These are phyloP conservation scores for Smittia aterrima DNA, from an alignment of 2,888 invertebrate genomes.

Conservation along the genomic window DNA sequence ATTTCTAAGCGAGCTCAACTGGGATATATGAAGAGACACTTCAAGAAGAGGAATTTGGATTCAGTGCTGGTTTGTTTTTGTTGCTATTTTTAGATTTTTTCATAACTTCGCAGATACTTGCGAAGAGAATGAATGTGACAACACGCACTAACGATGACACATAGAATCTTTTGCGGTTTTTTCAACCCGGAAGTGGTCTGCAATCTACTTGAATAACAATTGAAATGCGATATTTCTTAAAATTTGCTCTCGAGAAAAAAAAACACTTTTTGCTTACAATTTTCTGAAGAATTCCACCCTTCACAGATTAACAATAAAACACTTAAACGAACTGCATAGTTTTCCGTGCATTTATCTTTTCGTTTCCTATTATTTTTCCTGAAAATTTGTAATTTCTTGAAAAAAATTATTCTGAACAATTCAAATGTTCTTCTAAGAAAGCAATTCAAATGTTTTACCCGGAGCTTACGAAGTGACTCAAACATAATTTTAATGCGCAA, in stretches of 20 bases:
- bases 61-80: neutral
- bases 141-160: neutral
- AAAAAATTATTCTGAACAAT: no score
- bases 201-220: neutral
- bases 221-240: neutral
- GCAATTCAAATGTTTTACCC: no score
- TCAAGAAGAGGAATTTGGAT: neutral
- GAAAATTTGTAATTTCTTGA: no score
- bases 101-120: neutral
- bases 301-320: neutral
- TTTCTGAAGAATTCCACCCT: neutral
- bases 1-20: neutral
- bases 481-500: no score
- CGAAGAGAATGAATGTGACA: neutral
- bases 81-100: conserved; percentile 7
- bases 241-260: neutral
- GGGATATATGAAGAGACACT: neutral
- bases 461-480: no score
- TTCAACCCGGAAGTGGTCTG: neutral
- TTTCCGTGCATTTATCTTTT: no score
- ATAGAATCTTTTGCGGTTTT: neutral
- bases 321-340: no score
- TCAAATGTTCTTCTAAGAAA: no score
- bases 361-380: neutral
- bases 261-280: neutral